Evolutionary conservation across 2,113 vertebrate species (phyloP).

Genomic region (Perca schrenkii): DNA sequence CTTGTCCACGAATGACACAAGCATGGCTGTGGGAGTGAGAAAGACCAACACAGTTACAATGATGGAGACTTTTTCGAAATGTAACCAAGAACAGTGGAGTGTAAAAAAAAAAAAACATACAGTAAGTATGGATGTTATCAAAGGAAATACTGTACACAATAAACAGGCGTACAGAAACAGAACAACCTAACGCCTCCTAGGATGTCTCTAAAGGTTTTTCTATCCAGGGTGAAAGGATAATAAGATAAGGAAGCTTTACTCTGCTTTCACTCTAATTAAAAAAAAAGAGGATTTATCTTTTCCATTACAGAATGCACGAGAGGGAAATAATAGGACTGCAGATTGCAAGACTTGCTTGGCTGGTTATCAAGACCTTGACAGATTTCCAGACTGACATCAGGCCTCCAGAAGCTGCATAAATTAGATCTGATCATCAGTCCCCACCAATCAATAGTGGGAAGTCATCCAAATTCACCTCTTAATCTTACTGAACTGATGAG

Average conservation of each 20-base stretch:
- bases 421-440: constrained; percentile 75
- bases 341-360: constrained; percentile 67
- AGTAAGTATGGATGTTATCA: constrained; percentile 16
- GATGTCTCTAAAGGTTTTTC: constrained; percentile 60
- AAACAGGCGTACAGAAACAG: constrained; percentile 38
- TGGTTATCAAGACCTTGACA: constrained; percentile 74
- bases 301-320: constrained; percentile 63
- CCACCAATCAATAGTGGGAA: constrained; percentile 70
- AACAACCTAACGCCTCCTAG: constrained; percentile 51
- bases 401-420: constrained; percentile 68
- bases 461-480: constrained; percentile 70
- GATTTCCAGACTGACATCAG: constrained; percentile 66
- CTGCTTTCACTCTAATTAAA: constrained; percentile 79
- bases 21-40: constrained; percentile 86
- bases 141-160: constrained; percentile 50
- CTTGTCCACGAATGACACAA: constrained; percentile 97
- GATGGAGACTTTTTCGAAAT: not conserved
- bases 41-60: constrained; percentile 20
- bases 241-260: constrained; percentile 75
- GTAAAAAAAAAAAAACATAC: not conserved
- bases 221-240: constrained; percentile 70
- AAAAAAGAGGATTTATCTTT: constrained; percentile 75
- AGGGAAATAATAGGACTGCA: constrained; percentile 67
- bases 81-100: not conserved
- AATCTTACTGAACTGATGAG: constrained; percentile 74